A percentile compares a stretch with the other conserved stretches of the same genome.
Conservation (phyloP, 2,797 vertebrate genomes). For the Nannoperca australis region DNA sequence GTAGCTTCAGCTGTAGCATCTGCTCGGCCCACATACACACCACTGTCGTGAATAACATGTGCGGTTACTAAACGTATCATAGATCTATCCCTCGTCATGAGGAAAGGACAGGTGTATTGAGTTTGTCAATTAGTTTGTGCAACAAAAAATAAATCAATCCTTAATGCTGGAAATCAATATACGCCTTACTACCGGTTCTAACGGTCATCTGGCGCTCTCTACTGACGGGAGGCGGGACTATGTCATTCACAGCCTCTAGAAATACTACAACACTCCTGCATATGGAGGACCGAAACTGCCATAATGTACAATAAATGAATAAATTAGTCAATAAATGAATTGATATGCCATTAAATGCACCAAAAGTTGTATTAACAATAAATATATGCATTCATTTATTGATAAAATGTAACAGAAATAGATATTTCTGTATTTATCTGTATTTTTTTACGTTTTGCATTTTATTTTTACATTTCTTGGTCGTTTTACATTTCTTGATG, state of each 20-base stretch:
- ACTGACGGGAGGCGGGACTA: not conserved
- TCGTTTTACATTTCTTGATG: no score
- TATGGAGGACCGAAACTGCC: no score
- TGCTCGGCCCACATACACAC: not conserved
- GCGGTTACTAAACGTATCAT: accelerated
- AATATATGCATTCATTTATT: no score
- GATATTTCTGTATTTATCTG: no score
- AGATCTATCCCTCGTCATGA: accelerated
- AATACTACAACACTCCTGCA: not conserved
- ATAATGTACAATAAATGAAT: no score
- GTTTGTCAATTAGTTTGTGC: not conserved
- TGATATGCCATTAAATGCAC: no score
- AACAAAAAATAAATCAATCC: slow-evolving; percentile 3
- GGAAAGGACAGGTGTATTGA: not conserved
- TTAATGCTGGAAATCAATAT: slow-evolving; percentile 48
- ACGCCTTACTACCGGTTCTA: not conserved
- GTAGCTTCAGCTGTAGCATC: not conserved
- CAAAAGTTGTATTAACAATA: no score
- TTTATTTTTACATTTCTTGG: no score
- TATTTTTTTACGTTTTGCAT: no score
- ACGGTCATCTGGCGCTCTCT: slow-evolving; percentile 33
- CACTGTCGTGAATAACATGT: not conserved
- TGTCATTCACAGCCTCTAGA: not conserved
- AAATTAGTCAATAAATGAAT: no score
- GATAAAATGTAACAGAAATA: no score